Percentiles rank a stretch among this genome's conserved stretches.
phyloP scores from a whole-genome alignment of 2,888 invertebrate genomes.

The Dendrolimus pini region DNA sequence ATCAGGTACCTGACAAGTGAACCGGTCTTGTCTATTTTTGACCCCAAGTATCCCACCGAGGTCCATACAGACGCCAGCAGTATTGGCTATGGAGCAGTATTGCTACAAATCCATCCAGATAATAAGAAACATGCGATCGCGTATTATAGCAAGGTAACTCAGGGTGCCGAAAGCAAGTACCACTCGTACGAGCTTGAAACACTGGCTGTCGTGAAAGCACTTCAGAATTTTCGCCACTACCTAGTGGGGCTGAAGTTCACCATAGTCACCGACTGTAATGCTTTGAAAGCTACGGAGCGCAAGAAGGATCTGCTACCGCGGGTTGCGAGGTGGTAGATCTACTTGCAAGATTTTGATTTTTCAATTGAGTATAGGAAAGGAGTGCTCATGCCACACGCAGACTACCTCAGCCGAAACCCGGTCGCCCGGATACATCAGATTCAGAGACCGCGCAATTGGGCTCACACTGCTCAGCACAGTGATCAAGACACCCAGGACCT shows the following conservation, averaged over 20 bases:
- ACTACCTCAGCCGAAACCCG: constrained; percentile 19
- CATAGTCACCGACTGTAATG: constrained; percentile 24
- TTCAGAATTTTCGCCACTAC: constrained; percentile 19
- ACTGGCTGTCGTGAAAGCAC: constrained; percentile 15
- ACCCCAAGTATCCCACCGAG: constrained; percentile 5
- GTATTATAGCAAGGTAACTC: constrained; percentile 12
- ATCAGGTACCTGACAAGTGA: constrained; percentile 9
- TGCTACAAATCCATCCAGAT: constrained; percentile 7
- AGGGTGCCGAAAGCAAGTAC: constrained; percentile 16
- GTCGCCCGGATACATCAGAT: not conserved
- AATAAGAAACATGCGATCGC: constrained; percentile 8
- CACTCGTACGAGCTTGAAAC: constrained; percentile 19
- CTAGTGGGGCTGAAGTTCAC: constrained; percentile 16
- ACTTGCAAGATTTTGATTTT: constrained; percentile 22
- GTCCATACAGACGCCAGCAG: constrained; percentile 10
- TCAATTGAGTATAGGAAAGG: constrained; percentile 19
- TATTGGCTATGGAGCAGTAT: constrained; percentile 10
- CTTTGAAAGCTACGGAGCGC: constrained; percentile 16
- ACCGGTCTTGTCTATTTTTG: constrained; percentile 13
- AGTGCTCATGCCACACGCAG: constrained; percentile 15
- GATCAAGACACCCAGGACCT: constrained; percentile 18
- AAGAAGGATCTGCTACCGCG: constrained; percentile 21
- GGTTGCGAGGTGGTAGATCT: constrained; percentile 22
- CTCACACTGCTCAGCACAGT: constrained; percentile 15
- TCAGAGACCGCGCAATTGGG: constrained; percentile 13